Percentiles rank a stretch among this genome's conserved stretches.
phyloP scores from a whole-genome alignment of 2,888 invertebrate genomes.

The Lepidocyrtinus sp. region DNA sequence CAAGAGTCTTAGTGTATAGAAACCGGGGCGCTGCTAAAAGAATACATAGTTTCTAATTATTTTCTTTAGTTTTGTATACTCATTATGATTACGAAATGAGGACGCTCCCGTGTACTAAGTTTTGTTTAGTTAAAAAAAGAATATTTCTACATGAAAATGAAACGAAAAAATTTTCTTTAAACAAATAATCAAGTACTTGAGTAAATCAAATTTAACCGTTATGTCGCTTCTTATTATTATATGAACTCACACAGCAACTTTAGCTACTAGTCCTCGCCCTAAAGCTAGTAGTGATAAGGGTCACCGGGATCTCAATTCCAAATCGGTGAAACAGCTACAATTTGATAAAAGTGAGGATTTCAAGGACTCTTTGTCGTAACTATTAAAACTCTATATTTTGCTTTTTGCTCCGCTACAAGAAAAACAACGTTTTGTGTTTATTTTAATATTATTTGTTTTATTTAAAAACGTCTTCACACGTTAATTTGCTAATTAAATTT shows the following conservation, averaged over 20 bases:
- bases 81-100: conserved; percentile 35
- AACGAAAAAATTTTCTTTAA: neutral
- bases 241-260: conserved; percentile 70
- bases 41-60: neutral
- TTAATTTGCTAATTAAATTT: conserved; percentile 8
- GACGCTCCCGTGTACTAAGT: conserved; percentile 52
- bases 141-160: conserved; percentile 23
- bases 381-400: conserved; percentile 57
- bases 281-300: conserved; percentile 70
- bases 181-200: conserved; percentile 39
- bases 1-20: neutral
- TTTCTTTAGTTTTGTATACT: neutral
- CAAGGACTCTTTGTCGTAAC: conserved; percentile 66
- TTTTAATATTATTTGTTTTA: conserved; percentile 19
- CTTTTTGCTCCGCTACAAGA: conserved; percentile 51
- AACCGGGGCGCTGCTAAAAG: neutral
- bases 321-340: conserved; percentile 70
- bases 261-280: conserved; percentile 70
- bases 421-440: neutral
- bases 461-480: conserved; percentile 11
- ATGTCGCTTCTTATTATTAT: conserved; percentile 69
- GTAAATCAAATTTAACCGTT: conserved; percentile 63
- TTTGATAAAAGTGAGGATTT: conserved; percentile 70
- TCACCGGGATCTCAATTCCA: conserved; percentile 70
- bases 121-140: conserved; percentile 25